Percentiles rank a stretch among this genome's conserved stretches.
These are phyloP conservation scores for Narcine bancroftii DNA, from an alignment of 2,113 vertebrate genomes.

Conservation along the genomic window DNA sequence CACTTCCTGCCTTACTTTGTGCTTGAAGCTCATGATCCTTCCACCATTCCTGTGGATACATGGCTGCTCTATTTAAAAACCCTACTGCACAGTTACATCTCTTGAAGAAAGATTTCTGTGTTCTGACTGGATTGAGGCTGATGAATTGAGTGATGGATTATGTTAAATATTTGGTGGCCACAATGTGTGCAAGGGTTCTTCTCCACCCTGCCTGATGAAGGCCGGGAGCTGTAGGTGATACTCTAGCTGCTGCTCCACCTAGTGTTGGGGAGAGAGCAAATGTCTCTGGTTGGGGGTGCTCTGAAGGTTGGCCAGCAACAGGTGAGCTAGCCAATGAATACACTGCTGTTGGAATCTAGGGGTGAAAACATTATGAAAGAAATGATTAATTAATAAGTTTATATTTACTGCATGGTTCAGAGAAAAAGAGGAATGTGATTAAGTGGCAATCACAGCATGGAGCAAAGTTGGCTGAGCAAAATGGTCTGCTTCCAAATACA, in stretches of 20 bases:
- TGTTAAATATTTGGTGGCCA: neutral
- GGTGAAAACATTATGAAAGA: too few relatives aligned
- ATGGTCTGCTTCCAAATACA: too few relatives aligned
- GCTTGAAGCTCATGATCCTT: neutral
- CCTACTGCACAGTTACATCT: neutral
- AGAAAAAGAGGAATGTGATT: too few relatives aligned
- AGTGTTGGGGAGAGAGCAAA: constrained; percentile 42
- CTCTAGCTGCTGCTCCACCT: constrained; percentile 38
- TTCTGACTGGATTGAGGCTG: neutral
- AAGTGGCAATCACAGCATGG: too few relatives aligned
- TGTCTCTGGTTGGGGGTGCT: constrained; percentile 26
- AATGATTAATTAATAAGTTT: too few relatives aligned
- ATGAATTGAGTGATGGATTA: neutral
- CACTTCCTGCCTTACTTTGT: constrained; percentile 3
- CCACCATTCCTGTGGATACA: neutral
- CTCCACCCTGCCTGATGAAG: neutral
- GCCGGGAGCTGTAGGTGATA: too few relatives aligned
- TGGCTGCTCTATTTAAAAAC: neutral
- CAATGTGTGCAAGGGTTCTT: neutral
- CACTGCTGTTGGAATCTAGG: too few relatives aligned
- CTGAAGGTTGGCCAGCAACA: constrained; percentile 4
- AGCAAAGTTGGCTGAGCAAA: too few relatives aligned
- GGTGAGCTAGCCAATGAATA: too few relatives aligned
- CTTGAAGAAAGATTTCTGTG: neutral
- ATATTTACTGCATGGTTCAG: too few relatives aligned